Conservation (phyloP, 2,888 invertebrate species). For the Nomada fucata region DNA sequence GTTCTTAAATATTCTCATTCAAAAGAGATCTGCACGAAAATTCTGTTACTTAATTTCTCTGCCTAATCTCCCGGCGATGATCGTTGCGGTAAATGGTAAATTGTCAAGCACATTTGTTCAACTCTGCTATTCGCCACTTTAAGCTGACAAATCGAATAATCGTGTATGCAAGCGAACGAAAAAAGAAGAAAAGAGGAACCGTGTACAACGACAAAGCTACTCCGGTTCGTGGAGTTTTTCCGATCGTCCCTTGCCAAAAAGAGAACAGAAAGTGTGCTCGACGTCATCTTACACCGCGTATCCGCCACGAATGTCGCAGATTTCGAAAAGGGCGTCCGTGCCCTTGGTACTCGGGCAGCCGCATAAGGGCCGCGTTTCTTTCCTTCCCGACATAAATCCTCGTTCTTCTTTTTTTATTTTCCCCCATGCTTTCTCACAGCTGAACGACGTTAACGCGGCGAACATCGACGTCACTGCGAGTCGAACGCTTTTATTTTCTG, state of each 20-base stretch:
- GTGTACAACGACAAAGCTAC: background rate
- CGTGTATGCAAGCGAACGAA: too few relatives aligned
- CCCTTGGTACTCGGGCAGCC: conserved; percentile 63
- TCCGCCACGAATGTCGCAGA: conserved; percentile 60
- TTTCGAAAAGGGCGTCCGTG: conserved; percentile 57
- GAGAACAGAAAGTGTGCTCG: conserved; percentile 14
- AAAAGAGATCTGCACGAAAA: too few relatives aligned
- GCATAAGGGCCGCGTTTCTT: conserved; percentile 54
- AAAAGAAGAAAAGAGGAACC: too few relatives aligned
- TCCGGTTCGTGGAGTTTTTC: background rate
- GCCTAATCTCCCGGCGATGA: too few relatives aligned
- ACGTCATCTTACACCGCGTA: conserved; percentile 36
- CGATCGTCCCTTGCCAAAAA: conserved; percentile 16
- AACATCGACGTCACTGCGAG: conserved; percentile 62
- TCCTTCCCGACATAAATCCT: conserved; percentile 67
- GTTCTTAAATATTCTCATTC: too few relatives aligned
- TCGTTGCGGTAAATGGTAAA: too few relatives aligned
- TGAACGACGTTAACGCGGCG: conserved; percentile 63
- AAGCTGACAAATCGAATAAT: too few relatives aligned
- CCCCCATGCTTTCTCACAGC: conserved; percentile 63
- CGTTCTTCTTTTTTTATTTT: conserved; percentile 55
- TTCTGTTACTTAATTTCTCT: too few relatives aligned
- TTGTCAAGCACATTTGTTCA: too few relatives aligned
- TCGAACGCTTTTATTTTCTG: conserved; percentile 68
- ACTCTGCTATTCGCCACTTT: too few relatives aligned